A percentile compares a stretch with the other conserved stretches of the same genome.
These are phyloP conservation scores for Cosmia trapezina DNA, from an alignment of 2,888 invertebrate species.

Conservation along the genomic window DNA sequence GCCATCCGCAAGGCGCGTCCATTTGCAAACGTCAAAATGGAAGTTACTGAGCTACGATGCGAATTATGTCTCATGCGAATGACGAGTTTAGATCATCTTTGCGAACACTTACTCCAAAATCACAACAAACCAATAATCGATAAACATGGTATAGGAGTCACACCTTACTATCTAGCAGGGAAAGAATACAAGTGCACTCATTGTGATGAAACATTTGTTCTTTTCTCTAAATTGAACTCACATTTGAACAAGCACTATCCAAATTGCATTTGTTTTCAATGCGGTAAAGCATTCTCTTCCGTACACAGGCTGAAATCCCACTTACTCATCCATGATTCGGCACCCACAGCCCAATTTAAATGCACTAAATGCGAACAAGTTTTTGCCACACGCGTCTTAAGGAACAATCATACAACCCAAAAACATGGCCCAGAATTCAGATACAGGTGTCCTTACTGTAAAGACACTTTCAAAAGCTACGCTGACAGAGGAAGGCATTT, in stretches of 20 bases:
- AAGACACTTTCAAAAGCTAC: constrained; percentile 81
- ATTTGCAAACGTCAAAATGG: constrained; percentile 79
- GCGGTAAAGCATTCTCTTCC: constrained; percentile 83
- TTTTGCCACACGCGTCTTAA: constrained; percentile 73
- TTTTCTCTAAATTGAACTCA: constrained; percentile 81
- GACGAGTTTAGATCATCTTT: constrained; percentile 73
- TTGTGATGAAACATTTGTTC: constrained; percentile 77
- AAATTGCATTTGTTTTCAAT: constrained; percentile 82
- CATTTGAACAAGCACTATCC: constrained; percentile 85
- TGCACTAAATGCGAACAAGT: constrained; percentile 79
- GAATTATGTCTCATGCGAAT: constrained; percentile 74
- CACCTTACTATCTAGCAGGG: constrained; percentile 76
- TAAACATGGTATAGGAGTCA: constrained; percentile 78
- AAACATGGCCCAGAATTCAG: constrained; percentile 74
- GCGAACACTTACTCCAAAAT: constrained; percentile 75
- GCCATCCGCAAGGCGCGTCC: constrained; percentile 73
- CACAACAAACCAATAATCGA: constrained; percentile 78
- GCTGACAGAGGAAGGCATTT: constrained; percentile 77
- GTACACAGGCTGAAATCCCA: constrained; percentile 79
- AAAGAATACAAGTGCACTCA: constrained; percentile 76
- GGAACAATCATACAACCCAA: constrained; percentile 74
- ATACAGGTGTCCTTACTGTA: constrained; percentile 79
- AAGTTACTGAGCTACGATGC: constrained; percentile 80
- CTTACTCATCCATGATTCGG: constrained; percentile 73
- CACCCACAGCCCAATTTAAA: constrained; percentile 66